A percentile compares a stretch with the other conserved stretches of the same genome.
phyloP scores from a whole-genome alignment of 2,888 invertebrate species.

The Phoronis australis region DNA sequence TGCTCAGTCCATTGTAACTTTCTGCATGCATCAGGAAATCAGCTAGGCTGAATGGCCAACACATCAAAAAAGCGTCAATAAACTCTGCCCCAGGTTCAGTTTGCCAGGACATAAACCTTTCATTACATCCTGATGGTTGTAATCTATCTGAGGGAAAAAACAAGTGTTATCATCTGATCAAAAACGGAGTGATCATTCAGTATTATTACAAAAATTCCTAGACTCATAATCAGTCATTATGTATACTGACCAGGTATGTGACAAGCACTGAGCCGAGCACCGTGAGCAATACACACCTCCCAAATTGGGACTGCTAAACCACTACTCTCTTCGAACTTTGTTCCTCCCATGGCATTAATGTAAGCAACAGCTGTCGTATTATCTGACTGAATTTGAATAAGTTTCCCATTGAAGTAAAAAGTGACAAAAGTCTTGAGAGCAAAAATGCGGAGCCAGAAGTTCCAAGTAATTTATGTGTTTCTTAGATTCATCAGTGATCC shows the following conservation, averaged over 20 bases:
- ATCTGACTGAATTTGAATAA: slow-evolving; percentile 5
- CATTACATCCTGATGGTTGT: slow-evolving; percentile 4
- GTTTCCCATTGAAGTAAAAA: not conserved
- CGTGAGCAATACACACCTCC: slow-evolving; percentile 1
- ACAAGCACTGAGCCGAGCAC: slow-evolving; percentile 2
- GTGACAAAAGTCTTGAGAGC: not conserved
- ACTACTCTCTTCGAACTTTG: not conserved
- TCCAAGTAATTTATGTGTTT: slow-evolving; percentile 3
- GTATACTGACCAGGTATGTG: not conserved
- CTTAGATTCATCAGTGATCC: not conserved
- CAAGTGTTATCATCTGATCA: not conserved
- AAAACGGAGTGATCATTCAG: slow-evolving; percentile 6
- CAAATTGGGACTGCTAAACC: slow-evolving; percentile 2
- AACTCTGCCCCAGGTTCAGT: slow-evolving; percentile 5
- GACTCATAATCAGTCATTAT: not conserved
- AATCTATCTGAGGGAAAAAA: not conserved
- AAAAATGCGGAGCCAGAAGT: slow-evolving; percentile 1
- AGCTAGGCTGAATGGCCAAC: slow-evolving; percentile 7
- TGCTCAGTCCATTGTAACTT: not conserved
- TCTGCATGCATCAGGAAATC: slow-evolving; percentile 1
- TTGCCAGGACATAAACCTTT: slow-evolving; percentile 2
- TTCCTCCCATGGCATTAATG: slow-evolving; percentile 4
- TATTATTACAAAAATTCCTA: slow-evolving; percentile 7
- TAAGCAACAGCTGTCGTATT: slow-evolving; percentile 6
- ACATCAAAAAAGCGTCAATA: slow-evolving; percentile 7